A percentile compares a stretch with the other conserved stretches of the same genome.
phyloP scores from a whole-genome alignment of 2,113 vertebrate species.

The Morone saxatilis region DNA sequence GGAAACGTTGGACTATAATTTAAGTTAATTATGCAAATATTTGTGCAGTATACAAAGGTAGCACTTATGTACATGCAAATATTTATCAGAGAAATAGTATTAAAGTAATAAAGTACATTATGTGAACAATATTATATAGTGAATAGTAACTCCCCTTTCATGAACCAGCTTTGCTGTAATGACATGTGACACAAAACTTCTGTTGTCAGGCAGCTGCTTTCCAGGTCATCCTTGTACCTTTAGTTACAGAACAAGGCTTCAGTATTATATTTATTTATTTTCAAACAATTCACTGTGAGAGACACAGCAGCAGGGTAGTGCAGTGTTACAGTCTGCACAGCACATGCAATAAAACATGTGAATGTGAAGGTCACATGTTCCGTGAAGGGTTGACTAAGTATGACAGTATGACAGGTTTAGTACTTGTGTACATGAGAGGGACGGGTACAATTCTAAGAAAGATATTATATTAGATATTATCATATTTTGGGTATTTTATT shows the following conservation, averaged over 20 bases:
- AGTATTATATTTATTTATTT: conserved; percentile 2
- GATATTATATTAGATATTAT: neutral
- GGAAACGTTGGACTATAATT: neutral
- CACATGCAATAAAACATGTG: neutral
- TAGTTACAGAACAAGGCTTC: conserved; percentile 21
- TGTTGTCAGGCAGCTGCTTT: conserved; percentile 14
- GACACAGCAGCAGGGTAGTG: neutral
- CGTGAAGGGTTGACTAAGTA: neutral
- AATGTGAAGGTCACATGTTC: conserved; percentile 20
- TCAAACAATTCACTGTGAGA: conserved; percentile 2
- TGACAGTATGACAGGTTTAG: neutral
- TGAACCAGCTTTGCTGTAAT: conserved; percentile 3
- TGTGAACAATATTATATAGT: neutral
- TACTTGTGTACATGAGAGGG: neutral
- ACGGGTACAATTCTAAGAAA: neutral
- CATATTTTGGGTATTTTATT: neutral
- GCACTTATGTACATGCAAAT: neutral
- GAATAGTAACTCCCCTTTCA: neutral
- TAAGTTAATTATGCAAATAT: neutral
- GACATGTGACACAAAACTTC: neutral
- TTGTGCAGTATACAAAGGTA: neutral
- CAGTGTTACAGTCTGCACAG: conserved; percentile 4
- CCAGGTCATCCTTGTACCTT: conserved; percentile 10
- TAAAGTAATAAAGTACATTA: neutral
- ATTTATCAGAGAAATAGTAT: neutral